phyloP scores from a whole-genome alignment of 2,113 vertebrate species.

The Cranoglanis bouderius region DNA sequence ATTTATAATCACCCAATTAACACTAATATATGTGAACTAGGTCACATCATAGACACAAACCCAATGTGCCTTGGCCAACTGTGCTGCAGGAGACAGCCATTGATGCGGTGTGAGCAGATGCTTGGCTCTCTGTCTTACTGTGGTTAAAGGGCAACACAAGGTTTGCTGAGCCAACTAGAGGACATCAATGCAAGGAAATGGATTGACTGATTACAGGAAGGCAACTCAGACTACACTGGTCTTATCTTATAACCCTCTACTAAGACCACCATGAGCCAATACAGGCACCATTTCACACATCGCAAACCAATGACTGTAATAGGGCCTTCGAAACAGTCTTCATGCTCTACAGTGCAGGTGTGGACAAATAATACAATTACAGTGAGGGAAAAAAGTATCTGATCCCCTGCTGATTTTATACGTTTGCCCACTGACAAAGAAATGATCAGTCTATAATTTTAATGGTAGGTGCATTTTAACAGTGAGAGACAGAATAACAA shows the following conservation, averaged over 20 bases:
- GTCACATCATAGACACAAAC: background rate
- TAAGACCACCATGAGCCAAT: background rate
- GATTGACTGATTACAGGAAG: slow-evolving; percentile 29
- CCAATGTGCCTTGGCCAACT: background rate
- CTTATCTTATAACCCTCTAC: background rate
- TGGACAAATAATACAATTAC: background rate
- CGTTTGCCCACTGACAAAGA: too few relatives aligned
- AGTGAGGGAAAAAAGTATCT: too few relatives aligned
- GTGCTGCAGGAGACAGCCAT: background rate
- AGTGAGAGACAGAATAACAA: too few relatives aligned
- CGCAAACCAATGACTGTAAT: background rate
- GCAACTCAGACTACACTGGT: background rate
- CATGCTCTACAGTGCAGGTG: background rate
- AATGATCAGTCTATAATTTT: too few relatives aligned
- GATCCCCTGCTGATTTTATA: too few relatives aligned
- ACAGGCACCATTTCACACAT: slow-evolving; percentile 9
- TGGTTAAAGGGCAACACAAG: slow-evolving; percentile 13
- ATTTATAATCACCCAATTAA: background rate
- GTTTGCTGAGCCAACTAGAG: background rate
- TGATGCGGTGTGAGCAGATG: background rate
- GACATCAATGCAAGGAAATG: slow-evolving; percentile 33
- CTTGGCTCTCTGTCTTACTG: slow-evolving; percentile 13
- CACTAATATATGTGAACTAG: background rate
- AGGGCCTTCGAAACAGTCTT: background rate
- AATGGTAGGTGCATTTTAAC: too few relatives aligned